These are phyloP conservation scores for Phoebastria nigripes DNA, from an alignment of 2,797 vertebrate genomes.

Conservation along the genomic window DNA sequence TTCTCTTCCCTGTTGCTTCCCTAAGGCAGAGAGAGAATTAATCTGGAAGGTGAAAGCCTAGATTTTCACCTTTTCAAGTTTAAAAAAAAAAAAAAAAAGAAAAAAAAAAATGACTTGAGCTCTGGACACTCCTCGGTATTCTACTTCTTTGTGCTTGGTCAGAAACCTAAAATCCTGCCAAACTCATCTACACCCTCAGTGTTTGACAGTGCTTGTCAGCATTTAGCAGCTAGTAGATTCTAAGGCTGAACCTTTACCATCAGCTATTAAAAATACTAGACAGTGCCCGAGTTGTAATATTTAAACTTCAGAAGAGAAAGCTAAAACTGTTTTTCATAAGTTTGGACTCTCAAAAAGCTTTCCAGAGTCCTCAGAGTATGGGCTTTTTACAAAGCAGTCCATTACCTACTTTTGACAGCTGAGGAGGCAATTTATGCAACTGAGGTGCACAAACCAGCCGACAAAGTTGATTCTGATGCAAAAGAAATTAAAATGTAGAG, in stretches of 20 bases:
- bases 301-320: neutral
- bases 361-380: neutral
- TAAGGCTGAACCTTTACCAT: neutral
- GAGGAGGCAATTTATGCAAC: constrained; percentile 37
- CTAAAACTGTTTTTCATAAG: neutral
- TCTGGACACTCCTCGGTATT: neutral
- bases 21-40: neutral
- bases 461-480: constrained; percentile 1
- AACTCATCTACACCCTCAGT: neutral
- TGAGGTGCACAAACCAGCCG: neutral
- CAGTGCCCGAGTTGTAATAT: neutral
- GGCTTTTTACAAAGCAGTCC: neutral
- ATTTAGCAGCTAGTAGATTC: neutral
- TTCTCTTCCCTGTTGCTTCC: neutral
- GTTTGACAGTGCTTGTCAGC: neutral
- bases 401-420: constrained; percentile 15
- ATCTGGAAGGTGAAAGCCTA: neutral
- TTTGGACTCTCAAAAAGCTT: neutral
- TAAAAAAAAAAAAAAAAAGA: neutral
- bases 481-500: constrained; percentile 54
- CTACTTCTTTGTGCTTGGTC: neutral
- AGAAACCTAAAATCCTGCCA: neutral
- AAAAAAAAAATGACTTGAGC: neutral
- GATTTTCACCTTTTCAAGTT: neutral
- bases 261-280: neutral